Evolutionary conservation across 2,113 vertebrate species (phyloP), one percentile per base, ranked within the genome.

Genomic region (Syngnathus floridae): DNA sequence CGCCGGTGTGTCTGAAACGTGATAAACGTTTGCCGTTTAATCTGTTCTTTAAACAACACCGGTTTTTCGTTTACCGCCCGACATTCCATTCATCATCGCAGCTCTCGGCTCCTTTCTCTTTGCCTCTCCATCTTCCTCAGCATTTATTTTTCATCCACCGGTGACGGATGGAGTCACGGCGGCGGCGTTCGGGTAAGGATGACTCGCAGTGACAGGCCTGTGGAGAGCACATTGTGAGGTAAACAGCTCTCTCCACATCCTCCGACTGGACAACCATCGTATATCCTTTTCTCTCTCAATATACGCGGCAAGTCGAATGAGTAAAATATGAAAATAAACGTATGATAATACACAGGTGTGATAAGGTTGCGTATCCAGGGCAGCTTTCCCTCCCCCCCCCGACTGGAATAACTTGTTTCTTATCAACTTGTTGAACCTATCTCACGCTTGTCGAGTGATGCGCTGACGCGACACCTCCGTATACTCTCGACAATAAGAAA

Each of bases 131-230:
- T 65, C 22, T 69, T 37, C 48, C 16, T 40, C 65, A 54, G 37
- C 52, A 60, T 56, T 58, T 3, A 52, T 70, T 72, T 79, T 71
- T 62, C 37, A 51, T 71, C 31, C 54, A 48, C 64, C 74, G 76
- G 71, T 75, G 80, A 79, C 84, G 84, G 78, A 87, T 83, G 80
- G 82, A 74, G 71, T 69, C 67, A 2, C 64, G 63, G 73, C 70
- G 73, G 67, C 63, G 71, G 72, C 74, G 77, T 78, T 76, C 81
- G 82, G 72, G 77, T 79, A 84, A 75, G 72, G 63, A 78, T 83
- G 76, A 85, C 72, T 73, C 60, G 71, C 59, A 83, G 70, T 82
- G 86, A 87, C 84, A 84, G 77, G 64, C 72, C 69, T 68, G 71
- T 66, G 72, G 80, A 64, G 75, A 78, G 67, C 81, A 82, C 62